A percentile compares a stretch with the other conserved stretches of the same genome.
Evolutionary conservation across 2,113 vertebrate genomes (phyloP).

Genomic region (Panurus biarmicus): DNA sequence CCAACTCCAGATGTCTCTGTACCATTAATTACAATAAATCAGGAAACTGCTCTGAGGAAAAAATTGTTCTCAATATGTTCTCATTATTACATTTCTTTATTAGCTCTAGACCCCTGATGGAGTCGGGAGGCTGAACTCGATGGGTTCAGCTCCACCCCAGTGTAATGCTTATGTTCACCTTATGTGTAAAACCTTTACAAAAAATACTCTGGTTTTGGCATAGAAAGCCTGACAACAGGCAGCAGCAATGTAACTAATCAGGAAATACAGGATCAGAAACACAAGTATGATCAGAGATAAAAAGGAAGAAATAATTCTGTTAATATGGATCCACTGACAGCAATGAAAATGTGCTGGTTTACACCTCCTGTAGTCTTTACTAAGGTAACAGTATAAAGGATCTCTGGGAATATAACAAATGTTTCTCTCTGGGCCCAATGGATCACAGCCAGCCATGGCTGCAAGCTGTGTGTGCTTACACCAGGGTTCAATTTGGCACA

Average conservation of each 20-base stretch:
- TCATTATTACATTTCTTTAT: background rate
- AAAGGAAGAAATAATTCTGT: background rate
- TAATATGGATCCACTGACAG: background rate
- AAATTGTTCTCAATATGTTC: background rate
- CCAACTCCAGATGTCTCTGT: background rate
- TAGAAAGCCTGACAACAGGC: background rate
- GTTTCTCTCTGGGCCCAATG: background rate
- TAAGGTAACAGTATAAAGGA: background rate
- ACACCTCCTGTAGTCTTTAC: background rate
- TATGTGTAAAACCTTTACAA: background rate
- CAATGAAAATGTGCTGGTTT: conserved; percentile 8
- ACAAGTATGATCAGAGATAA: background rate
- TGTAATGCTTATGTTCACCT: background rate
- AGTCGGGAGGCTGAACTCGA: background rate
- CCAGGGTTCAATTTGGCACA: background rate
- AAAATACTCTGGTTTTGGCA: background rate
- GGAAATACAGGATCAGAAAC: background rate
- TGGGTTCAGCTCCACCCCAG: background rate
- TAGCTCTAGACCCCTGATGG: background rate
- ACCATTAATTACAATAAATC: background rate
- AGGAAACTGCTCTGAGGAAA: background rate
- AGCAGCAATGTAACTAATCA: background rate
- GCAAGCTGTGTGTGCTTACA: background rate
- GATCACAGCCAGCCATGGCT: background rate
- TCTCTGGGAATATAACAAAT: background rate